Evolutionary conservation across 1,140 invertebrate genomes (phyloP).

Genomic region (Drosophila saltans): DNA sequence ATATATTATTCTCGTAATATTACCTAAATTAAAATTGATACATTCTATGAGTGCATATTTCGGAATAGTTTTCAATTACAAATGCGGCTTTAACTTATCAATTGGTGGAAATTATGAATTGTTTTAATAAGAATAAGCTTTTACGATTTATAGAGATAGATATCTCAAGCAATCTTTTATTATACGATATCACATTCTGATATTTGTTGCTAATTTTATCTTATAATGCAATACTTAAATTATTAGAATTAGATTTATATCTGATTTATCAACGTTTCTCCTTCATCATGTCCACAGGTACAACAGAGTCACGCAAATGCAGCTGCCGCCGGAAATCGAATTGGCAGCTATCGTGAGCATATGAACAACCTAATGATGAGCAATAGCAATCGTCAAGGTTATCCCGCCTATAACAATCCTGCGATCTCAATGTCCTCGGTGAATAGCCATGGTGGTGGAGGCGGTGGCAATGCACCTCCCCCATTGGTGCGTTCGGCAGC

Average conservation of each 20-base stretch:
- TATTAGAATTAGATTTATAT: not conserved
- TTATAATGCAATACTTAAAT: too few species aligned
- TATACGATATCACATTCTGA: too few species aligned
- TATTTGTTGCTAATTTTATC: too few species aligned
- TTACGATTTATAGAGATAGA: too few species aligned
- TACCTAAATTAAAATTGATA: too few species aligned
- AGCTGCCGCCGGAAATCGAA: conserved; percentile 41
- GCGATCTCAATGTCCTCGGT: conserved; percentile 81
- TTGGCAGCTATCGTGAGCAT: conserved; percentile 70
- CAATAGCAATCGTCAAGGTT: conserved; percentile 69
- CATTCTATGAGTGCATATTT: too few species aligned
- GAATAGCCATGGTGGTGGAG: conserved; percentile 66
- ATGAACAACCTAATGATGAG: conserved; percentile 77
- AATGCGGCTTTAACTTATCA: too few species aligned
- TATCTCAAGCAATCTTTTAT: too few species aligned
- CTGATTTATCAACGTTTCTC: conserved; percentile 3
- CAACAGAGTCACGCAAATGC: conserved; percentile 74
- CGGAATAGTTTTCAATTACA: too few species aligned
- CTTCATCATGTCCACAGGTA: conserved; percentile 31
- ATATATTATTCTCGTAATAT: too few species aligned
- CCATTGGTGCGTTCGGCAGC: conserved; percentile 77
- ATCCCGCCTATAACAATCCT: conserved; percentile 76
- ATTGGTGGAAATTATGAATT: too few species aligned
- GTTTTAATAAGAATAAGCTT: too few species aligned
- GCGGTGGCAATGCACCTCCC: conserved; percentile 74